Evolutionary conservation across 2,797 vertebrate genomes (phyloP).

Genomic region (Morus bassanus): DNA sequence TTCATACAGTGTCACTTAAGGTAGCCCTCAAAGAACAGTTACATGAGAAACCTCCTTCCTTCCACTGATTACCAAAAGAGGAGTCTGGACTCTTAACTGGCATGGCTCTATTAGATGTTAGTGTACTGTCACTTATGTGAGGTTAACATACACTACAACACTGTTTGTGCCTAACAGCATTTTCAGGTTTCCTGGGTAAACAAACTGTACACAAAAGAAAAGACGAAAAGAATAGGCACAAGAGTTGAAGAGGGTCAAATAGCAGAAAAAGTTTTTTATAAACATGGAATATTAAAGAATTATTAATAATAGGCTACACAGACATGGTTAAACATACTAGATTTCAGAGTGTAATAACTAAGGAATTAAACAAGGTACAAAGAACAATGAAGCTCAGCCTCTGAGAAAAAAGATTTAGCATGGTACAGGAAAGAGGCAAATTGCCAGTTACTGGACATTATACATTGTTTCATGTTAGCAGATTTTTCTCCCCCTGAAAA

Average conservation of each 20-base stretch:
- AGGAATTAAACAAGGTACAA: conserved; percentile 9
- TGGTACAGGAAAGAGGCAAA: not conserved
- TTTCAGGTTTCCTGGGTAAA: not conserved
- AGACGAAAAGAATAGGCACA: not conserved
- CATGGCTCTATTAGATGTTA: not conserved
- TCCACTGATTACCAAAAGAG: not conserved
- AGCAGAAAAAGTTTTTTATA: not conserved
- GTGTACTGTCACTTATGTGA: accelerated
- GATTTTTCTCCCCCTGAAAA: not conserved
- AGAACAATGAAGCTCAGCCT: conserved; percentile 5
- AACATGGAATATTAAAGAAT: not conserved
- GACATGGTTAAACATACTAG: not conserved
- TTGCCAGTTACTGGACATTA: not conserved
- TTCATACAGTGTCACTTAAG: not conserved
- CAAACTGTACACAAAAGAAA: not conserved
- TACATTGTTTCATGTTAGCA: not conserved
- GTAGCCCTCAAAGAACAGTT: not conserved
- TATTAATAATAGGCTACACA: not conserved
- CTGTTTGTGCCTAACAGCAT: not conserved
- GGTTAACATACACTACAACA: not conserved
- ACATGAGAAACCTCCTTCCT: not conserved
- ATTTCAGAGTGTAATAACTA: not conserved
- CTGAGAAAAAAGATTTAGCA: not conserved
- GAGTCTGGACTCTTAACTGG: not conserved
- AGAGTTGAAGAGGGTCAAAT: not conserved